A percentile compares a stretch with the other conserved stretches of the same genome.
These are phyloP conservation scores for Scaptomyza polygonia DNA, from an alignment of 2,888 invertebrate genomes.

Conservation along the genomic window DNA sequence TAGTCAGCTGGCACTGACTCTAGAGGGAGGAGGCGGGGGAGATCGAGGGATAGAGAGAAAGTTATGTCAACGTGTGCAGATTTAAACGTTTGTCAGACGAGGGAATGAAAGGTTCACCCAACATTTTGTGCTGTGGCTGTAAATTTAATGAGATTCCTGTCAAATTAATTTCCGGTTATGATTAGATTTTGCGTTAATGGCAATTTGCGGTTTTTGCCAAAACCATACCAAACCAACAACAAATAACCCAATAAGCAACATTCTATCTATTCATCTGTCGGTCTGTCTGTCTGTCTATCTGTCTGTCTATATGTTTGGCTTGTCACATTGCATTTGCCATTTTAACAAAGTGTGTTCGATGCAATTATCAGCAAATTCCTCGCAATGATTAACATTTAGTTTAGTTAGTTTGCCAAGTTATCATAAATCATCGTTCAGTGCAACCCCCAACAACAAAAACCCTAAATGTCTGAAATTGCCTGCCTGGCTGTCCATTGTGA, in stretches of 20 bases:
- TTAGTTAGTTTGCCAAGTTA: constrained; percentile 15
- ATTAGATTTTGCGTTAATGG: constrained; percentile 85
- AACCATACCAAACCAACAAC: constrained; percentile 11
- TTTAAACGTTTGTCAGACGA: constrained; percentile 58
- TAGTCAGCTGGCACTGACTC: constrained; percentile 58
- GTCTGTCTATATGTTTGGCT: constrained; percentile 33
- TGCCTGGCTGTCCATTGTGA: constrained; percentile 18
- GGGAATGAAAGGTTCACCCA: not conserved
- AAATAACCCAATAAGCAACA: constrained; percentile 54
- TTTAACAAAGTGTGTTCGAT: constrained; percentile 45
- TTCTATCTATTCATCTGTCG: no score
- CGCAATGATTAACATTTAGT: constrained; percentile 66
- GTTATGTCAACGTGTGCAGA: constrained; percentile 73
- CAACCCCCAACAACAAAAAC: constrained; percentile 8
- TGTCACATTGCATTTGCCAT: constrained; percentile 55
- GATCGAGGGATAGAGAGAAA: not conserved
- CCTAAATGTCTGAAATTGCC: no score
- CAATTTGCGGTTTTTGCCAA: constrained; percentile 83
- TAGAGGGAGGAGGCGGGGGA: not conserved
- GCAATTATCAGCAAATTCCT: constrained; percentile 55
- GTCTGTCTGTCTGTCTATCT: constrained; percentile 4
- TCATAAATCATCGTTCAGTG: constrained; percentile 58
- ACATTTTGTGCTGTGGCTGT: constrained; percentile 62
- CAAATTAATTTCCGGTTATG: constrained; percentile 85
- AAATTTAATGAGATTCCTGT: constrained; percentile 85